Base-by-base conservation (phyloP, 23 tunicate species). In the Halocynthia roretzi region DNA sequence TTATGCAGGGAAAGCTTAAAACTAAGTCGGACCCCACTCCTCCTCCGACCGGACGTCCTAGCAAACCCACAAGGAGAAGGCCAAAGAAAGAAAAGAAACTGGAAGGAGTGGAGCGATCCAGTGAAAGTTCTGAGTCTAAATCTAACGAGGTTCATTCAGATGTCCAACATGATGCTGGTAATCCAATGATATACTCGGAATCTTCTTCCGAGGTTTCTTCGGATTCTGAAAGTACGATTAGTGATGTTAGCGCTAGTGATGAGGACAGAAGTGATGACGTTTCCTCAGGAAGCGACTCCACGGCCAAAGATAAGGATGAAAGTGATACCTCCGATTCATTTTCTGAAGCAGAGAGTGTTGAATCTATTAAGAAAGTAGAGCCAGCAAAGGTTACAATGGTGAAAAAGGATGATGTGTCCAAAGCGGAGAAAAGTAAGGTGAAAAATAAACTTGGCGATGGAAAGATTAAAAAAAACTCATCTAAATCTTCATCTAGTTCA, bases 1-100 rank as follows among this genome's bases (percentile, higher is more conserved):
- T 80, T 6, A 22, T 75, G 5, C 83, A 80, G 70, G 83, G 83
- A 15, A 80, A 80, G 76, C 23, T 80, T 64, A 80, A 80, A 68
- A 67, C 83, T 19, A 70, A 63, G 20, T 63, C 78, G 14, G 78
- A 74, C 23, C 78, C 78, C 0, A 74, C 78, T 53, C 78, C 78
- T 0, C 78, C 78, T 53, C 64, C 78, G 9, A 74, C 62, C 19
- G 78, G 78, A 53, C 23, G 56, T 17, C 54, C 58, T 7, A 51
- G 58, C 62, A 52, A 74, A 53, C 78, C 78, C 5, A 20, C 78
- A 53, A 52, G 67, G 6, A 11, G 48, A 10, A 52, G 10, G 6
- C 17, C 52, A 10, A 74, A 5, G 23, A 12, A 12, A 22, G 49
- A 19, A 7, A 74, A 74, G 22, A 74, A 53, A 10, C 62, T 74